A percentile compares a stretch with the other conserved stretches of the same genome.
Conservation (phyloP, 53 echinoderm and acorn worm species). For the Apostichopus leukothele region DNA sequence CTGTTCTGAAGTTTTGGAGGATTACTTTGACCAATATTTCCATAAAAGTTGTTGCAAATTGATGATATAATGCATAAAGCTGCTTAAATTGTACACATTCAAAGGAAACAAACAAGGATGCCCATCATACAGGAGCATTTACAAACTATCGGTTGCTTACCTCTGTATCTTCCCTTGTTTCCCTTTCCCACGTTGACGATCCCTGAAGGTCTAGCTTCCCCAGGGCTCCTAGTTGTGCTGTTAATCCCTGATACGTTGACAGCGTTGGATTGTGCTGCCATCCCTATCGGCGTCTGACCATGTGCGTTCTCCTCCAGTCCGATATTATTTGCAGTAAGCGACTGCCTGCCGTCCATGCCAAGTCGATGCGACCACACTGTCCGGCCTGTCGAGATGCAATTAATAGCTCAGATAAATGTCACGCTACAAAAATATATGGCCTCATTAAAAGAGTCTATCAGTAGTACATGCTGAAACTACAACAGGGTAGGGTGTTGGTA, state of each 20-base stretch:
- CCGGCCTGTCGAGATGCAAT: background rate
- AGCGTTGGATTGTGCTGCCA: constrained; percentile 60
- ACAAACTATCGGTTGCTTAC: background rate
- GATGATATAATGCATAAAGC: too few species aligned
- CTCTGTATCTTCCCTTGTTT: constrained; percentile 65
- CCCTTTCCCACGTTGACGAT: constrained; percentile 55
- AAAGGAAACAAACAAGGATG: background rate
- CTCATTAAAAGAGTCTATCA: too few species aligned
- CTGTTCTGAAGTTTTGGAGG: too few species aligned
- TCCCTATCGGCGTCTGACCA: constrained; percentile 44
- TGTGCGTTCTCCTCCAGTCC: constrained; percentile 28
- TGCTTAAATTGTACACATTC: background rate
- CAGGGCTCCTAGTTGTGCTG: constrained; percentile 65
- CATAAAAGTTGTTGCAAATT: too few species aligned
- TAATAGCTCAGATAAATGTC: too few species aligned
- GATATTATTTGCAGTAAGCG: constrained; percentile 32
- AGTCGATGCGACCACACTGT: constrained; percentile 22
- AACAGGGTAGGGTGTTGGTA: too few species aligned
- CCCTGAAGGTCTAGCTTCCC: constrained; percentile 70
- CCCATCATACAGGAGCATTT: background rate
- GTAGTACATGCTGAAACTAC: too few species aligned
- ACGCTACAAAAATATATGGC: too few species aligned
- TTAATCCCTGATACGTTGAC: constrained; percentile 66
- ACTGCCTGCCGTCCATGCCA: constrained; percentile 46
- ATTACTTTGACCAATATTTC: too few species aligned